Percentiles rank a stretch among this genome's conserved stretches.
Conservation (phyloP, 2,113 vertebrate species). For the Plecotus auritus region DNA sequence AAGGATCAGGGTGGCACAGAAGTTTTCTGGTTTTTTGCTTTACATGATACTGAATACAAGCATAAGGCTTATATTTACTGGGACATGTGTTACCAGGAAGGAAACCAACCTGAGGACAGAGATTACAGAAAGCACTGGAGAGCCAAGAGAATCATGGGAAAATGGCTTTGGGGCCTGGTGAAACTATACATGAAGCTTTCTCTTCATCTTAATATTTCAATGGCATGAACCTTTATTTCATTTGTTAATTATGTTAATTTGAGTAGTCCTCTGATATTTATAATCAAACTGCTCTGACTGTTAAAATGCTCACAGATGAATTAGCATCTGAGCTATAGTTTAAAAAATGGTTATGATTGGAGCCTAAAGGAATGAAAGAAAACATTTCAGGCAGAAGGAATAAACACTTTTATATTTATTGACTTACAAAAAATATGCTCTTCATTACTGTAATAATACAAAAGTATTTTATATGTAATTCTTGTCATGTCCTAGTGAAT, state of each 20-base stretch:
- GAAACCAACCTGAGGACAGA: background rate
- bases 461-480: background rate
- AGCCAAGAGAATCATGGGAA: background rate
- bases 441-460: background rate
- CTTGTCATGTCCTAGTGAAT: background rate
- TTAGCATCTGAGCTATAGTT: background rate
- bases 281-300: background rate
- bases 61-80: background rate
- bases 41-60: background rate
- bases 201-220: background rate
- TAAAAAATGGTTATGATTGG: background rate
- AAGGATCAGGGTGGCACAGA: fast-evolving
- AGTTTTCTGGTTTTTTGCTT: background rate
- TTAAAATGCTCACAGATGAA: conserved; percentile 21
- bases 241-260: background rate
- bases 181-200: background rate
- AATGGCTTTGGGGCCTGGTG: background rate
- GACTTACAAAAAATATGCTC: background rate
- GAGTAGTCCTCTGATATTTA: background rate
- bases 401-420: background rate
- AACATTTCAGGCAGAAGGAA: background rate
- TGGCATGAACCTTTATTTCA: background rate
- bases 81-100: background rate
- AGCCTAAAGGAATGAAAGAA: background rate
- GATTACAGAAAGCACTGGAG: background rate